Evolutionary conservation across 2,797 vertebrate species (phyloP).

Genomic region (Lagocephalus sceleratus): DNA sequence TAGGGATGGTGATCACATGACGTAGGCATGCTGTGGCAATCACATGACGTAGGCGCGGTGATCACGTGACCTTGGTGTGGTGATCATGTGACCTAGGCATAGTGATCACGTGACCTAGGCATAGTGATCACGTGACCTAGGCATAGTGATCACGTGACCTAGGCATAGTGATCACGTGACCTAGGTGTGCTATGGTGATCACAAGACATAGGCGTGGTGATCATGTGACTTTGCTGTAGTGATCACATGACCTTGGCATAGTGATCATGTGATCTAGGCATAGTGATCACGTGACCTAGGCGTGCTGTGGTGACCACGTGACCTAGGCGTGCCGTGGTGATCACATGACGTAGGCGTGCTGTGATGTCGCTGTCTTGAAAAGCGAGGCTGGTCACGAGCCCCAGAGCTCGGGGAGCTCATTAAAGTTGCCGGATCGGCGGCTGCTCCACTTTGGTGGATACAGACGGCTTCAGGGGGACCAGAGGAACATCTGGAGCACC

Average conservation of each 20-base stretch:
- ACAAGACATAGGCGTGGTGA: neutral
- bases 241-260: no score
- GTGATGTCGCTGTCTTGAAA: slow-evolving; percentile 42
- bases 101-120: no score
- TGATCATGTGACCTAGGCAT: no score
- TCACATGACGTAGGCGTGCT: slow-evolving; percentile 11
- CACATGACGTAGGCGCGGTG: no score
- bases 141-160: no score
- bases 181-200: no score
- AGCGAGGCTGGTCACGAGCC: slow-evolving; percentile 56
- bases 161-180: neutral
- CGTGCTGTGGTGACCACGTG: neutral
- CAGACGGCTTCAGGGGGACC: slow-evolving; percentile 38
- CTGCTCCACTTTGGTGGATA: slow-evolving; percentile 38
- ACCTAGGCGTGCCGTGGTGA: slow-evolving; percentile 26
- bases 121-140: no score
- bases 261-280: neutral
- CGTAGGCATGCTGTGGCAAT: neutral
- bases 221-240: neutral
- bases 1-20: no score
- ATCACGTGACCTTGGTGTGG: neutral
- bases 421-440: slow-evolving; percentile 58
- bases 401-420: slow-evolving; percentile 55
- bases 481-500: slow-evolving; percentile 38
- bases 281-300: neutral